Percentiles rank a stretch among this genome's conserved stretches.
Evolutionary conservation across 2,888 invertebrate genomes (phyloP).

Genomic region (Abrostola triplasia): DNA sequence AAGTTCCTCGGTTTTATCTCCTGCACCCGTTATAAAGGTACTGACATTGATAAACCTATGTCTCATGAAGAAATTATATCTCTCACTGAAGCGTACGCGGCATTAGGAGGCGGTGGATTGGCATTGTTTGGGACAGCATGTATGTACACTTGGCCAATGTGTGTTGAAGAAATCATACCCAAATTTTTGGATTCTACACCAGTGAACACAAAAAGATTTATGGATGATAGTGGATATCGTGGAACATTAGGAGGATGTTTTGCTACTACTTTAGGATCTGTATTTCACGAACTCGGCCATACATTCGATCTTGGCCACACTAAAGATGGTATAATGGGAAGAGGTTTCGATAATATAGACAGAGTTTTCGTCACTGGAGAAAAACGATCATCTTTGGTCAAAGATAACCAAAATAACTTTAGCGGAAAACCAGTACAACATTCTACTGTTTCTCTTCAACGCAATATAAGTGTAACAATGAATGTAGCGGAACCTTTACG

Average conservation of each 20-base stretch:
- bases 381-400: constrained; percentile 77
- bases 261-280: constrained; percentile 96
- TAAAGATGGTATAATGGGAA: constrained; percentile 96
- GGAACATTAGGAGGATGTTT: constrained; percentile 96
- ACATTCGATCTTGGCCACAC: constrained; percentile 98
- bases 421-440: constrained; percentile 89
- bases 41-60: constrained; percentile 88
- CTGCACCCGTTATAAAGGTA: constrained; percentile 93
- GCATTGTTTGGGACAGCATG: constrained; percentile 97
- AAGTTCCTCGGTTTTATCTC: constrained; percentile 97
- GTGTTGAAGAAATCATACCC: constrained; percentile 90
- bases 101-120: constrained; percentile 96
- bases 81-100: constrained; percentile 94
- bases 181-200: constrained; percentile 85
- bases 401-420: constrained; percentile 88
- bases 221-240: constrained; percentile 97
- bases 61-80: constrained; percentile 91
- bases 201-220: constrained; percentile 92
- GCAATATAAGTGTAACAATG: constrained; percentile 89
- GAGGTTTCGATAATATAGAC: constrained; percentile 95
- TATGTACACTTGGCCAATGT: constrained; percentile 96
- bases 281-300: constrained; percentile 97
- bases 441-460: constrained; percentile 88
- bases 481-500: constrained; percentile 88
- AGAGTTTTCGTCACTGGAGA: constrained; percentile 92